Base-by-base conservation (phyloP, 2,113 vertebrate genomes). In the Cebidichthys violaceus region DNA sequence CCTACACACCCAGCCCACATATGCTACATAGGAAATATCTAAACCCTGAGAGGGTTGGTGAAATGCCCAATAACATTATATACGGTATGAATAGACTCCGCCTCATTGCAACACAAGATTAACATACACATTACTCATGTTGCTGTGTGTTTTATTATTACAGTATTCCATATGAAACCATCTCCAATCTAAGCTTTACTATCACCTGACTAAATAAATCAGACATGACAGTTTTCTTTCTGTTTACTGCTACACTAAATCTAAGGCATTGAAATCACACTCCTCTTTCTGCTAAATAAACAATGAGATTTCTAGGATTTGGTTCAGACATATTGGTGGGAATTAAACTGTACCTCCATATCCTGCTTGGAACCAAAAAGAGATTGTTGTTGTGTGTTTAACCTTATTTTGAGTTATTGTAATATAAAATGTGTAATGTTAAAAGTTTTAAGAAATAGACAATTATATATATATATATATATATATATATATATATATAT, bases 11-110 rank as follows among this genome's bases (percentile, higher is more conserved):
- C 55, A 43, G 35, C 69, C 67, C 43, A 80, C 61, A 29, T 27
- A 17, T n/a, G 9, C 35, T 20, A 52, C 11, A 70, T 24, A 45
- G n/a, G 52, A 57, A 33, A 67, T 15, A 65, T 54, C 15, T 59
- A 61, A 72, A 79, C 11, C 73, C 24, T 47, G 27, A 43, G 61
- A 69, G 52, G n/a, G 62, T 22, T 79, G 15, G 2, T 69, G 69
- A 81, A 47, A 70, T 50, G 15, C n/a, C 22, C 7, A 20, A 73
- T 77, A 72, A 52, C 61, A 79, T 81, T 52, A 81, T 59, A 67
- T 54, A 79, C 22, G 59, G 27, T 59, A 68, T 35, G 52, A 81
- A 75, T 35, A 52, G 10, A 39, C 9, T 66, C 71, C 33, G 80
- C 33, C 22, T 76, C 43, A 17, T 66, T 55, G 68, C 29, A 83